Percentiles rank a stretch among this genome's conserved stretches.
These are phyloP conservation scores for Zaprionus taronus DNA, from an alignment of 1,140 invertebrate genomes.

Conservation along the genomic window DNA sequence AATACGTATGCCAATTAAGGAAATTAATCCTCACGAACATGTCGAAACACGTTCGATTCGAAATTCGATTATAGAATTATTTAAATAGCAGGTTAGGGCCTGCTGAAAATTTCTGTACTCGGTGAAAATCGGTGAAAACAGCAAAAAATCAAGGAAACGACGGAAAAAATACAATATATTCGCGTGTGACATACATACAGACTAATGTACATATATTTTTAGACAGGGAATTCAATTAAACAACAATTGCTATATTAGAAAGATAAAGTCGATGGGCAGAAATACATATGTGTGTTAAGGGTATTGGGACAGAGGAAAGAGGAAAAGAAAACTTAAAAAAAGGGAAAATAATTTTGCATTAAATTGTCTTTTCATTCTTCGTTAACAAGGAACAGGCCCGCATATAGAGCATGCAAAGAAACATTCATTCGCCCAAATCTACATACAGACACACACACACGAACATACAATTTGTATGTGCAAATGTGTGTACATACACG, in stretches of 20 bases:
- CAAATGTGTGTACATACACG: constrained; percentile 14
- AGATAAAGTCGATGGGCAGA: no score
- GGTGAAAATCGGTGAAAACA: constrained; percentile 41
- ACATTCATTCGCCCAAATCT: constrained; percentile 29
- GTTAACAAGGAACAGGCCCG: constrained; percentile 10
- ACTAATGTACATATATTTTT: constrained; percentile 32
- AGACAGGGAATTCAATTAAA: constrained; percentile 67
- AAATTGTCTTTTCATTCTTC: neutral
- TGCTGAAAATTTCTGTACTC: constrained; percentile 55
- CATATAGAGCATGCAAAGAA: constrained; percentile 13
- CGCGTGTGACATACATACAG: constrained; percentile 46
- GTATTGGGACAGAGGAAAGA: neutral
- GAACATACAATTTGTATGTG: neutral
- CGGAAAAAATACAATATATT: constrained; percentile 21
- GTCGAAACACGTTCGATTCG: neutral
- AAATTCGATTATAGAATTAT: neutral
- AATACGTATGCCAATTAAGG: constrained; percentile 60
- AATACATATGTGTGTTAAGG: neutral
- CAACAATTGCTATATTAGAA: neutral
- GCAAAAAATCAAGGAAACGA: constrained; percentile 9
- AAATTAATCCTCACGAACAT: constrained; percentile 21
- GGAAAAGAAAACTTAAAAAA: neutral
- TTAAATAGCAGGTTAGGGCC: neutral
- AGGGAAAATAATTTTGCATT: neutral
- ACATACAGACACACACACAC: constrained; percentile 32